phyloP scores from a whole-genome alignment of 2,888 invertebrate species.

The Helleia helle region DNA sequence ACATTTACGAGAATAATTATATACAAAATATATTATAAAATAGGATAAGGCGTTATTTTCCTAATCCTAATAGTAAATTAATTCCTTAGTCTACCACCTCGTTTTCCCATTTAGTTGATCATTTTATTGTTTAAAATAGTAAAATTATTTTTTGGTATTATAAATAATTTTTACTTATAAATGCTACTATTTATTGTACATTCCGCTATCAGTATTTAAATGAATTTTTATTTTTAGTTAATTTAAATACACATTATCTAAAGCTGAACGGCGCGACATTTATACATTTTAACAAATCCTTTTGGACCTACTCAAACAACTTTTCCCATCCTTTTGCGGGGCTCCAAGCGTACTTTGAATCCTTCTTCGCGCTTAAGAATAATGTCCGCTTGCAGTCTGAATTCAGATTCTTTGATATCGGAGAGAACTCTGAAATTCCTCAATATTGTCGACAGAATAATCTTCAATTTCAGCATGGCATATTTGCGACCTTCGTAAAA shows the following conservation, averaged over 20 bases:
- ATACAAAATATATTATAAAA: background rate
- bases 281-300: no score
- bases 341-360: conserved; percentile 80
- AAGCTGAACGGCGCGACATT: no score
- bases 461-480: conserved; percentile 86
- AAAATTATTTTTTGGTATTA: background rate
- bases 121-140: background rate
- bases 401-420: conserved; percentile 79
- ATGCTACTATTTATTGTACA: no score
- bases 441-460: conserved; percentile 82
- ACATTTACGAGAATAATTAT: background rate
- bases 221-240: no score
- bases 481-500: conserved; percentile 80
- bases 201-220: no score
- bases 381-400: conserved; percentile 82
- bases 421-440: conserved; percentile 82
- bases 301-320: conserved; percentile 29
- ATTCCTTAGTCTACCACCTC: background rate
- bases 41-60: background rate
- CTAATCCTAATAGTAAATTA: background rate
- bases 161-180: no score
- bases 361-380: conserved; percentile 85
- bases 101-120: background rate
- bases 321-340: conserved; percentile 71
- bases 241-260: no score